Conservation (phyloP, 1,140 invertebrate genomes). For the Brachionus asplanchnoidis region DNA sequence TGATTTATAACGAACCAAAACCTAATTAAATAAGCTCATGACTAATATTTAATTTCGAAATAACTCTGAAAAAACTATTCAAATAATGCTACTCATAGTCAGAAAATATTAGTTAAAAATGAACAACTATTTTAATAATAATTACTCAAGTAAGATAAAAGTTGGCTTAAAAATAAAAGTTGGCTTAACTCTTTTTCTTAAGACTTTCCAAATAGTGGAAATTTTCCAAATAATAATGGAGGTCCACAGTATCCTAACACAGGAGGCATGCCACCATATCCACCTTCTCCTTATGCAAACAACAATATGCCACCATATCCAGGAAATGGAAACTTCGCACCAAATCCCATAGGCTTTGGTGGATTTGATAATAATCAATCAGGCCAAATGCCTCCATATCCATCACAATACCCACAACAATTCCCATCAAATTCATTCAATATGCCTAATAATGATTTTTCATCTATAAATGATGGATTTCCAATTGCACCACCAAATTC, state of each 20-base stretch:
- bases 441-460: not conserved
- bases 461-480: not conserved
- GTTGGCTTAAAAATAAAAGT: not conserved
- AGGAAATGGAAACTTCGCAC: not conserved
- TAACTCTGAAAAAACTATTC: not conserved
- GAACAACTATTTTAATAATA: not conserved
- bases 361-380: not conserved
- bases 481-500: not conserved
- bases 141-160: not conserved
- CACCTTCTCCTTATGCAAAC: not conserved
- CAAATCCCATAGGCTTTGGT: not conserved
- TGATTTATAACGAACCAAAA: not conserved
- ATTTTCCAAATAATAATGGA: not conserved
- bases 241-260: not conserved
- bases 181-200: not conserved
- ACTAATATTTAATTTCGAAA: not conserved
- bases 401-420: not conserved
- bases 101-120: not conserved
- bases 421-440: not conserved
- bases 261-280: not conserved
- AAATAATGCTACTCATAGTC: not conserved
- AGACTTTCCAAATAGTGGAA: not conserved
- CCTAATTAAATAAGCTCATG: not conserved
- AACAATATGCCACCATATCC: not conserved
- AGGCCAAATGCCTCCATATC: not conserved